Conservation (phyloP, 1,140 invertebrate species). For the Leptopilina clavipes region DNA sequence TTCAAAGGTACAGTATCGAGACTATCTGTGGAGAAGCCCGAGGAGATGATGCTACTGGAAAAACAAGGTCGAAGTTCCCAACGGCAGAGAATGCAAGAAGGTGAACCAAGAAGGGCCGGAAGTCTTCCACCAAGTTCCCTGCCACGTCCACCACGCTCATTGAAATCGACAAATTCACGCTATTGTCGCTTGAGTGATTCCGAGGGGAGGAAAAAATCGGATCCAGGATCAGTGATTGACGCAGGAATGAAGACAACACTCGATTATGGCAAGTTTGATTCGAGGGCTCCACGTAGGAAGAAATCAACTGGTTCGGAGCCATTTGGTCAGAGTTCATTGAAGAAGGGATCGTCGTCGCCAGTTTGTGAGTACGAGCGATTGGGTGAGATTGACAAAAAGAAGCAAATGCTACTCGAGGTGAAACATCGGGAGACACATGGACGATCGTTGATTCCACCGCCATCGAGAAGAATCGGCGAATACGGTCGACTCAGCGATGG, state of each 20-base stretch:
- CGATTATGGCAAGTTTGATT: conserved; percentile 68
- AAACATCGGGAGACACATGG: conserved; percentile 74
- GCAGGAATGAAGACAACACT: conserved; percentile 62
- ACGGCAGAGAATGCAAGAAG: conserved; percentile 80
- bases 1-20: conserved; percentile 70
- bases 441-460: conserved; percentile 79
- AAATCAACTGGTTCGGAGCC: conserved; percentile 70
- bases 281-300: conserved; percentile 72
- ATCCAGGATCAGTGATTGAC: conserved; percentile 64
- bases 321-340: conserved; percentile 60
- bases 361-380: conserved; percentile 68
- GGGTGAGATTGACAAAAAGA: conserved; percentile 60
- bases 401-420: conserved; percentile 61
- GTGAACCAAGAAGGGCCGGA: conserved; percentile 71
- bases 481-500: conserved; percentile 78
- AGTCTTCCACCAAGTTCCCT: conserved; percentile 81
- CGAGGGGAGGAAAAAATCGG: conserved; percentile 74
- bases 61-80: conserved; percentile 85
- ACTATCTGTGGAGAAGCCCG: conserved; percentile 73
- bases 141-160: conserved; percentile 78
- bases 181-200: conserved; percentile 78
- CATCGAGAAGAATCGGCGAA: conserved; percentile 76
- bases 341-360: conserved; percentile 52
- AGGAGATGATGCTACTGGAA: conserved; percentile 84
- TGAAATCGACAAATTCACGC: conserved; percentile 75